Percentiles rank a stretch among this genome's conserved stretches.
These are phyloP conservation scores for Anthophora plumipes DNA, from an alignment of 2,888 invertebrate species.

Conservation along the genomic window DNA sequence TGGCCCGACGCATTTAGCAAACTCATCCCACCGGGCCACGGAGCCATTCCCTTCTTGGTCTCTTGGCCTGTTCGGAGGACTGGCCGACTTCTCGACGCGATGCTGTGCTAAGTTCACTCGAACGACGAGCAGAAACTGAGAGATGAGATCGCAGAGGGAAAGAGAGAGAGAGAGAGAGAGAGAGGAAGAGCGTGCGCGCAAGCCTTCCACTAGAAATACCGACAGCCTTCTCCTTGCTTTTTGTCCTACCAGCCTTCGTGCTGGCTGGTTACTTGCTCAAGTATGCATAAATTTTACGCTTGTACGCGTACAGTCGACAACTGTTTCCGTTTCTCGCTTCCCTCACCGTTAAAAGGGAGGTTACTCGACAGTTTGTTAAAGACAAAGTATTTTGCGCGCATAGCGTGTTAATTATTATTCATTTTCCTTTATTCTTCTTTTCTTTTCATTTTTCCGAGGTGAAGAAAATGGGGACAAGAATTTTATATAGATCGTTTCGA, in stretches of 20 bases:
- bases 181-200: background rate
- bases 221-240: constrained; percentile 65
- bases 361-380: constrained; percentile 14
- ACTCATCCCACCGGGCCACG: constrained; percentile 54
- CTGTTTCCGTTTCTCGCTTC: constrained; percentile 26
- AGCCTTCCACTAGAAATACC: constrained; percentile 4
- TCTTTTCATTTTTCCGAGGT: too few species aligned
- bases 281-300: constrained; percentile 74
- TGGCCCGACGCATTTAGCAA: constrained; percentile 79
- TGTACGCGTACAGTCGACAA: constrained; percentile 51
- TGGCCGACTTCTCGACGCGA: constrained; percentile 37
- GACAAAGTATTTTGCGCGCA: constrained; percentile 4
- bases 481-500: too few species aligned
- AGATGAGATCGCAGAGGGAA: constrained; percentile 19
- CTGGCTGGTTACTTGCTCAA: constrained; percentile 62
- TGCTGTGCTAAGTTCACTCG: constrained; percentile 25
- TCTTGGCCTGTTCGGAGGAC: constrained; percentile 30
- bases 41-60: constrained; percentile 48
- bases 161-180: too few species aligned
- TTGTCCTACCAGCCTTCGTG: constrained; percentile 50
- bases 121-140: constrained; percentile 33
- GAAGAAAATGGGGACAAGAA: too few species aligned
- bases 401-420: background rate
- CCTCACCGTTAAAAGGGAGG: background rate
- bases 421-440: too few species aligned